These are phyloP conservation scores for Haliclona indistincta DNA, from an alignment of 37 sponge, comb jelly and placozoan genomes.

Conservation along the genomic window DNA sequence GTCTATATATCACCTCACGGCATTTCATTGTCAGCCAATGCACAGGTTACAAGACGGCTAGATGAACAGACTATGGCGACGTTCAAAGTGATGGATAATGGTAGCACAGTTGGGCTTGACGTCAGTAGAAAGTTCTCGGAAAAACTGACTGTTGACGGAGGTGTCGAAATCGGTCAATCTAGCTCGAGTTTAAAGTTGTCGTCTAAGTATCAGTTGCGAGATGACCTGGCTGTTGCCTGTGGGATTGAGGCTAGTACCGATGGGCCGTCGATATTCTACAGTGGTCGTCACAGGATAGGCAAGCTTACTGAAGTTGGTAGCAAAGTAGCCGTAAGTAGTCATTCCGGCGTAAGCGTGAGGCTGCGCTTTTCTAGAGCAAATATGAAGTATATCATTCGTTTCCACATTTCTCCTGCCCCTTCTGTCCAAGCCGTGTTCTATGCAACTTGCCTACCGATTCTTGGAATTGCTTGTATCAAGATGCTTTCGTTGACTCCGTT, in stretches of 20 bases:
- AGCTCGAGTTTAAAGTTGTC: constrained; percentile 26
- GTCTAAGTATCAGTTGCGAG: constrained; percentile 7
- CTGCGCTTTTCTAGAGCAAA: constrained; percentile 58
- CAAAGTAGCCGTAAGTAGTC: constrained; percentile 21
- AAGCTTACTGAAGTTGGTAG: constrained; percentile 52
- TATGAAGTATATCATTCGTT: constrained; percentile 56
- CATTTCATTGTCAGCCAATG: constrained; percentile 13
- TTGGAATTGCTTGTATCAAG: constrained; percentile 56
- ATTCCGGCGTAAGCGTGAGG: constrained; percentile 55
- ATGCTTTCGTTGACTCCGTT: constrained; percentile 67
- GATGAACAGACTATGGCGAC: constrained; percentile 23
- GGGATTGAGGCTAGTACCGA: constrained; percentile 45
- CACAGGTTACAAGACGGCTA: constrained; percentile 27
- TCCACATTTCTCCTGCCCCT: constrained; percentile 63
- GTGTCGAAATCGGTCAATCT: constrained; percentile 5
- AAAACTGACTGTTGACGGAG: constrained; percentile 17
- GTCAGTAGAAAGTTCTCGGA: constrained; percentile 29
- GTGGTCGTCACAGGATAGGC: constrained; percentile 45
- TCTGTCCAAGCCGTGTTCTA: constrained; percentile 56
- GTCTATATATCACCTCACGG: constrained; percentile 12
- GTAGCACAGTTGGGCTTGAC: constrained; percentile 8
- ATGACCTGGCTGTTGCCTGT: constrained; percentile 17
- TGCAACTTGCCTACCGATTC: constrained; percentile 80
- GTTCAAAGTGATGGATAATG: constrained; percentile 35
- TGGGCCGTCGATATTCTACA: constrained; percentile 55